These are phyloP conservation scores for Erinaceus europaeus DNA, from an alignment of 2,113 vertebrate genomes.

Conservation along the genomic window DNA sequence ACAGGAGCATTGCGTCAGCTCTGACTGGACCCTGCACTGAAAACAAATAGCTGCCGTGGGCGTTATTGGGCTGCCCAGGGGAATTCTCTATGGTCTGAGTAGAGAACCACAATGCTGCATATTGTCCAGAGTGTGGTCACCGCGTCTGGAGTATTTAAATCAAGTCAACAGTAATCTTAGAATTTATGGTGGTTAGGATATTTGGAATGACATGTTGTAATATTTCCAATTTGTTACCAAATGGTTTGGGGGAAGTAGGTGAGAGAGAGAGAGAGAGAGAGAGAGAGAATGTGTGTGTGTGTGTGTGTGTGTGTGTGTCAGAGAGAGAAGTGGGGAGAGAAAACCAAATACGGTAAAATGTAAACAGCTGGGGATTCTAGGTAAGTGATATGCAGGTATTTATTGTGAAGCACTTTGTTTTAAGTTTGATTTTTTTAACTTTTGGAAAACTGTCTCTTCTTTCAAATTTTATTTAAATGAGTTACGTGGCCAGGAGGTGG, in stretches of 20 bases:
- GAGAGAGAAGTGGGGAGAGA: too few relatives aligned
- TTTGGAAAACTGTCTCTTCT: too few relatives aligned
- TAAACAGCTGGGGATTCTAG: too few relatives aligned
- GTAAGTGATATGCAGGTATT: too few relatives aligned
- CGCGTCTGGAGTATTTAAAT: not conserved
- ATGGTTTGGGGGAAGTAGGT: not conserved
- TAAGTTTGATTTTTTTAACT: too few relatives aligned
- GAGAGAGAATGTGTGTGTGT: too few relatives aligned
- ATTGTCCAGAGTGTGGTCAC: not conserved
- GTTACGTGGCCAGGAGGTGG: too few relatives aligned
- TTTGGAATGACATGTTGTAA: not conserved
- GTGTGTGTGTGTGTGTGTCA: too few relatives aligned
- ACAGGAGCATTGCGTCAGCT: not conserved
- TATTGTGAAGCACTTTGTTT: too few relatives aligned
- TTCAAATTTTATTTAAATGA: too few relatives aligned
- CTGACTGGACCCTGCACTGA: not conserved
- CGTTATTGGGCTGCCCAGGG: too few relatives aligned
- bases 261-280: not conserved
- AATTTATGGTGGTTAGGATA: not conserved
- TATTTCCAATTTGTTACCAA: conserved; percentile 10
- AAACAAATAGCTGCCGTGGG: not conserved
- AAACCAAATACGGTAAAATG: too few relatives aligned
- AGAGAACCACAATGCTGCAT: not conserved
- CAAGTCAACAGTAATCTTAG: not conserved
- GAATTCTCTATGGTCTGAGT: not conserved